Conservation (phyloP, 2,797 vertebrate species). For the Myotis vivesi region DNA sequence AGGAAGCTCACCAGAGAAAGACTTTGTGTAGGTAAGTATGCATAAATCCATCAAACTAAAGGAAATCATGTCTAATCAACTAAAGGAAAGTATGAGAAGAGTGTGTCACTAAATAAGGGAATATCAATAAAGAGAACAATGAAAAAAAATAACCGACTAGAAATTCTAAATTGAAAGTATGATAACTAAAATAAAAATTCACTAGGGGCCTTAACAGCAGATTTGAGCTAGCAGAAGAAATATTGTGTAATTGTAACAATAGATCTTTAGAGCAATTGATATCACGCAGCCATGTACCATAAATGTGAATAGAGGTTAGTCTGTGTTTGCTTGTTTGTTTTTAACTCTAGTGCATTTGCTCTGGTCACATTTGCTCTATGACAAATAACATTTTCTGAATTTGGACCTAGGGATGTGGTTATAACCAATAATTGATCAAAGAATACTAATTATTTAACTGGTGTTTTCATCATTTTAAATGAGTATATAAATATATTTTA, state of each 20-base stretch:
- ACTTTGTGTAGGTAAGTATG: not conserved
- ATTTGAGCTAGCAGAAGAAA: not conserved
- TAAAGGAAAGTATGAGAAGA: not conserved
- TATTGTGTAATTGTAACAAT: not conserved
- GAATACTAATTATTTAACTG: not conserved
- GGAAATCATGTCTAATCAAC: not conserved
- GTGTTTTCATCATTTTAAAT: not conserved
- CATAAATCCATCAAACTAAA: not conserved
- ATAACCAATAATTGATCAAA: not conserved
- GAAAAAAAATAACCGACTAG: not conserved
- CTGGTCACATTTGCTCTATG: not conserved
- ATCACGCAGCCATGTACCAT: not conserved
- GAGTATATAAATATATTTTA: not conserved
- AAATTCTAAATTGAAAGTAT: not conserved
- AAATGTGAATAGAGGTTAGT: not conserved
- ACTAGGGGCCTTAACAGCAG: not conserved
- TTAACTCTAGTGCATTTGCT: not conserved
- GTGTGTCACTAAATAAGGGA: not conserved
- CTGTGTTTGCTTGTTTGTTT: not conserved
- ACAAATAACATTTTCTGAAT: not conserved
- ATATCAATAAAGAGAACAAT: not conserved
- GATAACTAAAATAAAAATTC: not conserved
- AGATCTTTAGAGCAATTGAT: no score
- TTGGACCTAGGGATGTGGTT: not conserved
- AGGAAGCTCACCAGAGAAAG: not conserved